These are phyloP conservation scores for Actenoides lindsayi DNA, from an alignment of 2,113 vertebrate species.

Conservation along the genomic window DNA sequence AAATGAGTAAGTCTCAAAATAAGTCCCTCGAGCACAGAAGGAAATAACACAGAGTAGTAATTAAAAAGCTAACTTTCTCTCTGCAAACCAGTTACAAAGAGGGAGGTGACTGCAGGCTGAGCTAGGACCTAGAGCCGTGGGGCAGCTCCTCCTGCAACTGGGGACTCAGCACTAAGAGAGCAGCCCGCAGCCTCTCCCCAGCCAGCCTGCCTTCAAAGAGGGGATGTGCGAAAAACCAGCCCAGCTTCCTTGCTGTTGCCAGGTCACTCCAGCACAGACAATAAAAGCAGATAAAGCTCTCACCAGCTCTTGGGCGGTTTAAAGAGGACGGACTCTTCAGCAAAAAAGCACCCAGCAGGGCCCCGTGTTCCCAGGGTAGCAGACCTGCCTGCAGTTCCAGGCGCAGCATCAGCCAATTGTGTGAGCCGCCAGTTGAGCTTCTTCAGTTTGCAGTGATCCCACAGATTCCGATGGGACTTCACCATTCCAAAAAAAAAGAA, in stretches of 20 bases:
- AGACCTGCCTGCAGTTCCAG: fast-evolving
- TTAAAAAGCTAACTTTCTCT: background rate
- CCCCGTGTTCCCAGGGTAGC: background rate
- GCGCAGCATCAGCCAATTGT: background rate
- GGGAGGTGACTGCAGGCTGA: background rate
- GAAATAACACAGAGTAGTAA: background rate
- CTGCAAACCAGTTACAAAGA: background rate
- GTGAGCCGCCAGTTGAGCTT: background rate
- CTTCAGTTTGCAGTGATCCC: background rate
- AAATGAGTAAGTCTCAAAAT: background rate
- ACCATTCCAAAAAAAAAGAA: background rate
- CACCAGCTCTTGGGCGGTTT: background rate
- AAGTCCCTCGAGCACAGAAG: background rate
- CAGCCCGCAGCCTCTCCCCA: background rate
- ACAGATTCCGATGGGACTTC: background rate
- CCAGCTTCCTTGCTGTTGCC: background rate
- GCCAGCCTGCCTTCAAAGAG: background rate
- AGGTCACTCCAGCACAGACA: fast-evolving
- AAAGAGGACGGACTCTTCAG: background rate
- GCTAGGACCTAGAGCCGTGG: fast-evolving
- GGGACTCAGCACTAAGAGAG: fast-evolving
- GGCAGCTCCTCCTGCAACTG: fast-evolving
- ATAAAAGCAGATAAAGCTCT: background rate
- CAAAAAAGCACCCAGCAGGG: background rate
- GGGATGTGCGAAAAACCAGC: fast-evolving